A percentile compares a stretch with the other conserved stretches of the same genome.
Evolutionary conservation across 2,888 invertebrate genomes (phyloP).

Genomic region (Ctena decussata): DNA sequence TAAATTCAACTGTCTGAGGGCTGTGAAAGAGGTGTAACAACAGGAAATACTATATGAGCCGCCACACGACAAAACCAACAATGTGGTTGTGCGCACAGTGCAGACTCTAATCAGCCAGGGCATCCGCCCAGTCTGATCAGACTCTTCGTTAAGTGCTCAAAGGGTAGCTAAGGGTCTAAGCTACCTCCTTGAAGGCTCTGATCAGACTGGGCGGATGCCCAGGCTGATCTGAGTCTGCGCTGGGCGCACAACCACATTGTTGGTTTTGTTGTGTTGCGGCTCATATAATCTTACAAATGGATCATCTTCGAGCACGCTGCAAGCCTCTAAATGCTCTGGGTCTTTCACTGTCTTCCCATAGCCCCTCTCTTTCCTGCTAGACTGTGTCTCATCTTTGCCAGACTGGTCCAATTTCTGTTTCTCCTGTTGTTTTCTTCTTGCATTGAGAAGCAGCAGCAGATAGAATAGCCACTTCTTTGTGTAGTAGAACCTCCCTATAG

Average conservation of each 20-base stretch:
- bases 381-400: background rate
- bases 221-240: background rate
- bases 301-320: slow-evolving; percentile 65
- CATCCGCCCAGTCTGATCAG: too few species aligned
- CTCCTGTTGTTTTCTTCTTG: slow-evolving; percentile 37
- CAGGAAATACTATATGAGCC: too few species aligned
- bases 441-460: slow-evolving; percentile 67
- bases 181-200: background rate
- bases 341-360: slow-evolving; percentile 69
- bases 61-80: too few species aligned
- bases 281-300: slow-evolving; percentile 70
- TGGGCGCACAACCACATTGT: too few species aligned
- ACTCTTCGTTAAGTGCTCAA: too few species aligned
- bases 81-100: too few species aligned
- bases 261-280: too few species aligned
- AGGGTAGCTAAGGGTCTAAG: too few species aligned
- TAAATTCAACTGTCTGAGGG: too few species aligned
- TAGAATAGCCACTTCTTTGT: slow-evolving; percentile 73
- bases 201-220: background rate
- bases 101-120: too few species aligned
- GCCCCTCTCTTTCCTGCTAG: slow-evolving; percentile 49
- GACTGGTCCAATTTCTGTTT: background rate
- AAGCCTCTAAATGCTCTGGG: slow-evolving; percentile 65
- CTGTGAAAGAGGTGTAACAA: too few species aligned
- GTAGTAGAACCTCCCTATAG: slow-evolving; percentile 76